phyloP scores from a whole-genome alignment of 1,140 invertebrate species.

The Brachionus rotundiformis region DNA sequence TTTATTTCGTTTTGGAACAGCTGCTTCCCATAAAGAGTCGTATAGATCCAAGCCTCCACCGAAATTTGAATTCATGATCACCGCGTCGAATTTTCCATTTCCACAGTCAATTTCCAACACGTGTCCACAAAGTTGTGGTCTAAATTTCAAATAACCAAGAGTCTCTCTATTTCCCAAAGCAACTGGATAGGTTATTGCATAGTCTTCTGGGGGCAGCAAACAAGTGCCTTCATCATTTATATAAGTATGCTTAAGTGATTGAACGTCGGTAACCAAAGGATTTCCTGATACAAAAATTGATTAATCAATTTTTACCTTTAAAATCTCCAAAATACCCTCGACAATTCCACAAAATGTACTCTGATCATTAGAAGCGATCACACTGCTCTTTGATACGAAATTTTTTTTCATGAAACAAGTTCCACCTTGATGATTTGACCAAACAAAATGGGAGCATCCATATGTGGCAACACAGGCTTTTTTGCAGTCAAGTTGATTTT shows the following conservation, averaged over 20 bases:
- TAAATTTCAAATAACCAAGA: constrained; percentile 39
- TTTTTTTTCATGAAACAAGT: constrained; percentile 52
- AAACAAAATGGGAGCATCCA: constrained; percentile 52
- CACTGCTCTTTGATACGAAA: neutral
- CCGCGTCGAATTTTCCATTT: constrained; percentile 3
- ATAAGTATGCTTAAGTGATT: neutral
- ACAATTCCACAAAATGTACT: constrained; percentile 49
- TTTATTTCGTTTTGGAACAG: constrained; percentile 25
- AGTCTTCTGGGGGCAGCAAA: neutral
- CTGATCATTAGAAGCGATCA: constrained; percentile 1
- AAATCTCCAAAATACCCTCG: constrained; percentile 1
- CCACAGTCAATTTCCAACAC: constrained; percentile 36
- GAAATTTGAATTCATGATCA: constrained; percentile 36
- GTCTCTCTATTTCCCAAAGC: constrained; percentile 41
- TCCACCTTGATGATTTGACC: constrained; percentile 36
- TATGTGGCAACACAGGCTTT: neutral
- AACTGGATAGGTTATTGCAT: neutral
- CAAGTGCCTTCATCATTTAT: constrained; percentile 28
- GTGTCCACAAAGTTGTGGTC: constrained; percentile 44
- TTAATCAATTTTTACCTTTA: too few species aligned
- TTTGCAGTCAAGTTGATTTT: neutral
- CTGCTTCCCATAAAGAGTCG: constrained; percentile 9
- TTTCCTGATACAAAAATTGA: neutral
- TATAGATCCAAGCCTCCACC: constrained; percentile 28
- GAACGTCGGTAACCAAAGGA: neutral